These are phyloP conservation scores for Tetrapedia diversipes DNA, from an alignment of 2,888 invertebrate species.

Conservation along the genomic window DNA sequence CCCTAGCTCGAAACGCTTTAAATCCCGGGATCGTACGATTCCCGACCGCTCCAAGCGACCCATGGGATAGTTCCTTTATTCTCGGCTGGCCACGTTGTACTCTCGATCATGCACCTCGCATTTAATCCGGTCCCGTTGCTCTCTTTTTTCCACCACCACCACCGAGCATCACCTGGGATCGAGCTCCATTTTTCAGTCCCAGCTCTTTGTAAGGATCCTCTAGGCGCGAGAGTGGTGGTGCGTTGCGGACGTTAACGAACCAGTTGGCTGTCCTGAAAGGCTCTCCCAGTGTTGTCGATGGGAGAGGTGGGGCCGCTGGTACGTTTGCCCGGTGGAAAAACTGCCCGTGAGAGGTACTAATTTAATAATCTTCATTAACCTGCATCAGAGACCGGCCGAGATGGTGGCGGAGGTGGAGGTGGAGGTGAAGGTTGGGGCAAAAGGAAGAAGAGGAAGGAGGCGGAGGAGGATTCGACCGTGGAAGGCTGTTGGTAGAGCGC, in stretches of 20 bases:
- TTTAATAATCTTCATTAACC: conserved; percentile 80
- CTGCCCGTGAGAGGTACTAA: conserved; percentile 75
- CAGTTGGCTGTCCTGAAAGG: conserved; percentile 41
- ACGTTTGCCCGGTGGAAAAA: conserved; percentile 59
- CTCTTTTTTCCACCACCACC: background rate
- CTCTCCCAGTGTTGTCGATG: background rate
- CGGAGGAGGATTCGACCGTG: conserved; percentile 55
- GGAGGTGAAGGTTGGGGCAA: conserved; percentile 50
- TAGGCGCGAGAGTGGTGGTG: conserved; percentile 23
- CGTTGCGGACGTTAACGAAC: conserved; percentile 50
- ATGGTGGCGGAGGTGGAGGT: conserved; percentile 46
- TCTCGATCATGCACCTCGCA: conserved; percentile 24
- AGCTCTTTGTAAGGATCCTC: conserved; percentile 35
- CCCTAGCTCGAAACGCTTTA: conserved; percentile 27
- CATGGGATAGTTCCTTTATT: conserved; percentile 9
- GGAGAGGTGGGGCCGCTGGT: conserved; percentile 26
- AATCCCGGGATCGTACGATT: conserved; percentile 16
- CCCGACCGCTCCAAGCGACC: conserved; percentile 12
- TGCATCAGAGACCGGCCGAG: conserved; percentile 43
- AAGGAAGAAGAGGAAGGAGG: conserved; percentile 34
- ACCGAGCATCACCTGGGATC: conserved; percentile 15
- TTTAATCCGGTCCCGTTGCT: conserved; percentile 40
- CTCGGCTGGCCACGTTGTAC: background rate
- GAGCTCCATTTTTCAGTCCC: conserved; percentile 52
- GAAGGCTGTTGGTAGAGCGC: conserved; percentile 64